A percentile compares a stretch with the other conserved stretches of the same genome.
These are phyloP conservation scores for Phyllotreta striolata DNA, from an alignment of 2,888 invertebrate genomes.

Conservation along the genomic window DNA sequence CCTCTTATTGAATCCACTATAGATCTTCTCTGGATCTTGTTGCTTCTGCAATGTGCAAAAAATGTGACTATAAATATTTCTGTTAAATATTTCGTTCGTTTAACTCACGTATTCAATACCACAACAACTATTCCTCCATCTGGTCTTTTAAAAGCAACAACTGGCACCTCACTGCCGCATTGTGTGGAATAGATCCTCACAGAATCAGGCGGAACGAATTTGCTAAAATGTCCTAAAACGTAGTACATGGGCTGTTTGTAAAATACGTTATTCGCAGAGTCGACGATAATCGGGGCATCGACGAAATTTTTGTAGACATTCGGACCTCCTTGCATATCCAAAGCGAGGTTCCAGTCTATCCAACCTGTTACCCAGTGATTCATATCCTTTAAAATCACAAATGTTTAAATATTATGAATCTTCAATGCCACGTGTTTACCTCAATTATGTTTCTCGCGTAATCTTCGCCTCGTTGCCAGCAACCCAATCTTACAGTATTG, in stretches of 20 bases:
- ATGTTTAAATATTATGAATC: not conserved
- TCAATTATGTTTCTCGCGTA: constrained; percentile 21
- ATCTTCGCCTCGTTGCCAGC: constrained; percentile 24
- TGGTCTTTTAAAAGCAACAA: constrained; percentile 65
- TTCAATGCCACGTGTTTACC: not conserved
- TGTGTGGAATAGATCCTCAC: constrained; percentile 54
- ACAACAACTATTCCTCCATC: constrained; percentile 62
- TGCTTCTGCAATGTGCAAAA: constrained; percentile 1
- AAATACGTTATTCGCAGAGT: constrained; percentile 71
- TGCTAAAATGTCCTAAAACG: constrained; percentile 78
- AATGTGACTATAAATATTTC: too few species aligned
- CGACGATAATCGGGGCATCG: constrained; percentile 80
- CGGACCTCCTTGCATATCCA: constrained; percentile 80
- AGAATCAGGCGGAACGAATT: constrained; percentile 72
- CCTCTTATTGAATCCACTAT: constrained; percentile 3
- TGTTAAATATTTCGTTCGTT: not conserved
- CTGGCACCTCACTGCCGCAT: constrained; percentile 55
- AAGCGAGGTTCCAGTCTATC: constrained; percentile 90
- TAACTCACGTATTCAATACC: constrained; percentile 66
- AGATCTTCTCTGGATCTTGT: not conserved
- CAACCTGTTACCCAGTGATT: constrained; percentile 83
- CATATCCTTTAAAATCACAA: constrained; percentile 65
- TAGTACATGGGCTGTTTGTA: constrained; percentile 92
- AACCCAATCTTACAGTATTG: constrained; percentile 6
- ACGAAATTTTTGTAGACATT: constrained; percentile 81